phyloP scores from a whole-genome alignment of 2,113 vertebrate genomes.

The Plotosus lineatus region DNA sequence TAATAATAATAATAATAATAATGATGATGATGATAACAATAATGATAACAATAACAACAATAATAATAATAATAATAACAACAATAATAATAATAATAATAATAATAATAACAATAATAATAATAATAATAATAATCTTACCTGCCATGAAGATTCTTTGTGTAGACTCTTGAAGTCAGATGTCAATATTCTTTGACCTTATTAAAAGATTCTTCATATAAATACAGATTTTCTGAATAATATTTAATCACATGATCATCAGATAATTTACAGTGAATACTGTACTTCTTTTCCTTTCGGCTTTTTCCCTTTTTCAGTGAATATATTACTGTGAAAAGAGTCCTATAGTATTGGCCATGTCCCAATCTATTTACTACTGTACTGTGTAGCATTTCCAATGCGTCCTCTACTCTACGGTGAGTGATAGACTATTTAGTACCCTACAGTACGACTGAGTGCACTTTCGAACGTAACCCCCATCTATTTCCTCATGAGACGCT shows the following conservation, averaged over 20 bases:
- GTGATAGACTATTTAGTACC: neutral
- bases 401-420: slow-evolving; percentile 1
- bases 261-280: neutral
- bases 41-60: neutral
- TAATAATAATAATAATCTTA: slow-evolving; percentile 43
- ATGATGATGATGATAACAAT: no score
- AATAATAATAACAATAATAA: neutral
- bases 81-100: neutral
- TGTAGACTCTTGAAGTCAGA: slow-evolving; percentile 23
- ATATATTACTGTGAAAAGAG: neutral
- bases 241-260: neutral
- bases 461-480: neutral
- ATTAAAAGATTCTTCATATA: slow-evolving; percentile 3
- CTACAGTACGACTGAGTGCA: neutral
- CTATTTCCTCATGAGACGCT: neutral
- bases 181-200: slow-evolving; percentile 27
- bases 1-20: no score
- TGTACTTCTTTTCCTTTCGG: no score
- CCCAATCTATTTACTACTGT: neutral
- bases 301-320: no score
- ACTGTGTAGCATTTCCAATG: neutral
- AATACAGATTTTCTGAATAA: neutral
- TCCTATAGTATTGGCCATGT: neutral
- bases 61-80: neutral
- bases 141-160: slow-evolving; percentile 69